Evolutionary conservation across 2,797 vertebrate species (phyloP), one percentile per base, ranked within the genome.

Genomic region (Sternotherus odoratus): DNA sequence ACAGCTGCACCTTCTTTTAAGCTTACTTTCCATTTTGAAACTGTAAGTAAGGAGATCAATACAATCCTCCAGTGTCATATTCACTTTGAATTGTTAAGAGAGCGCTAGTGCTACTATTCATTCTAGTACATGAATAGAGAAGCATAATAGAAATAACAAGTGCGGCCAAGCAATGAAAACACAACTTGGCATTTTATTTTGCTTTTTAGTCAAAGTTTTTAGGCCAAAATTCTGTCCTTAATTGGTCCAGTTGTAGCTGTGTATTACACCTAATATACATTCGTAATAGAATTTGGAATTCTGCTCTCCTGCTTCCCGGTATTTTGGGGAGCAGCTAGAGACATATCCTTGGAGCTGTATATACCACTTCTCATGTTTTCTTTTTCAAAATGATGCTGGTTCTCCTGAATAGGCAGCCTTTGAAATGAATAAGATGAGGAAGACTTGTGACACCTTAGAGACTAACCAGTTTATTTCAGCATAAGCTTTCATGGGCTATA

Each of bases 91-190:
- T 7, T n/a, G 72, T 36, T n/a, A 69, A 79, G 43, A 23, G 46
- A 9, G 30, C 21, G 63, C 1, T 30, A 39, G 43, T 30, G 79
- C 17, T 39, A 46, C 48, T 85, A 50, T 84, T 50, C 43, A 92
- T 81, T 63, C 51, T 87, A 87, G 83, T 75, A 82, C 2, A 77
- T 3, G 5, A 77, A 57, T 54, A 69, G 36, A 3, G 48, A 85
- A 82, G 84, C 92, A 94, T 78, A 90, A 56, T 78, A 69, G 4
- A 69, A 92, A 56, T 48, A 77, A 80, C 56, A 91, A 93, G 48
- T 39, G 53, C 2, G 26, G 83, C 24, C 15, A n/a, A 88, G 30
- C 46, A 82, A 39, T 16, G 85, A 23, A 86, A 13, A 77, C 7
- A 19, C 28, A 43, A 87, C 79, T 33, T 81, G 54, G 57, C 84